Conservation (phyloP, 2,113 vertebrate species). For the Stigmatopora nigra region DNA sequence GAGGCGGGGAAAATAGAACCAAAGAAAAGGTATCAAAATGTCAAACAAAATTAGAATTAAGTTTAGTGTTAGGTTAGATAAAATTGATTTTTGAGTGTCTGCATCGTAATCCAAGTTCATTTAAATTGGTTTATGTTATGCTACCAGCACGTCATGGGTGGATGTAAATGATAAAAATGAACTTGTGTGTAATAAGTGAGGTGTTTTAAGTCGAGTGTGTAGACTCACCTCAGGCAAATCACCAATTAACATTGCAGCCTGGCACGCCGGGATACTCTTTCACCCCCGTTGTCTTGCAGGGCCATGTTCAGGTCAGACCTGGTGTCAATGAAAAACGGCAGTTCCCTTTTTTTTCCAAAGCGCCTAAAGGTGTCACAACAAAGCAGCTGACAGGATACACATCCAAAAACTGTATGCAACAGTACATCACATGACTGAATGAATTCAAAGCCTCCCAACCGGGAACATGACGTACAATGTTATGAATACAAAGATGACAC, state of each 20-base stretch:
- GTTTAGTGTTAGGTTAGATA: too few relatives aligned
- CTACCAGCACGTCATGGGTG: too few relatives aligned
- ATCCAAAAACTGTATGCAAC: slow-evolving; percentile 7
- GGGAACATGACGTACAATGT: not conserved
- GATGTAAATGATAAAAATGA: not conserved
- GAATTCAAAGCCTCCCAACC: not conserved
- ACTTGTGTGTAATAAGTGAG: not conserved
- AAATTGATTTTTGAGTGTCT: too few relatives aligned
- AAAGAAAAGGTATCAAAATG: too few relatives aligned
- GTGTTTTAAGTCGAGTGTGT: not conserved
- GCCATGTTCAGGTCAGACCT: slow-evolving; percentile 24
- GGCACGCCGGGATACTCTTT: slow-evolving; percentile 42
- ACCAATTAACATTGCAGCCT: slow-evolving; percentile 56
- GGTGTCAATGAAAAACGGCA: slow-evolving; percentile 39
- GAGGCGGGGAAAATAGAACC: too few relatives aligned
- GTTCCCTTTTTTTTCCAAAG: slow-evolving; percentile 16
- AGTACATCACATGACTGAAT: slow-evolving; percentile 8
- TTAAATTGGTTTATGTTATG: too few relatives aligned
- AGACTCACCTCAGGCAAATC: slow-evolving; percentile 32
- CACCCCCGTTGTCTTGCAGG: slow-evolving; percentile 19
- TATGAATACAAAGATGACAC: not conserved
- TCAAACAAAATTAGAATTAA: too few relatives aligned
- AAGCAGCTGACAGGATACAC: slow-evolving; percentile 19
- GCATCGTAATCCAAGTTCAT: too few relatives aligned
- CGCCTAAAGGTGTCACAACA: slow-evolving; percentile 39